Percentiles rank a stretch among this genome's conserved stretches.
These are phyloP conservation scores for Hyphantria cunea DNA, from an alignment of 1,140 invertebrate species.

Conservation along the genomic window DNA sequence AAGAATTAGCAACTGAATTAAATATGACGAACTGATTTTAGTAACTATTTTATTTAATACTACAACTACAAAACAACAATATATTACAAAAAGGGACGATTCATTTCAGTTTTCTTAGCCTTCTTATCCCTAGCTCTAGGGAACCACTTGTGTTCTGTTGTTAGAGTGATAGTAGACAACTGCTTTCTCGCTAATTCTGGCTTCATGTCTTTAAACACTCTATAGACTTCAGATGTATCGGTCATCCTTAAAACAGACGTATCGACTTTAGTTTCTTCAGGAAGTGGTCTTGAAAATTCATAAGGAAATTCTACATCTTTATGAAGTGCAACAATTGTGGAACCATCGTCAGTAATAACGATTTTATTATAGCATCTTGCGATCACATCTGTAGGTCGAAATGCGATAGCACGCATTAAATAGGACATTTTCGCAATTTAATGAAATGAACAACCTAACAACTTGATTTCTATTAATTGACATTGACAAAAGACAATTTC, in stretches of 20 bases:
- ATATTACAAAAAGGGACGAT: conserved; percentile 88
- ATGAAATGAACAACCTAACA: conserved; percentile 10
- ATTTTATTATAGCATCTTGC: conserved; percentile 78
- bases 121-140: conserved; percentile 85
- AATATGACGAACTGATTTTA: too few relatives aligned
- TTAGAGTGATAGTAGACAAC: conserved; percentile 88
- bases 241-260: conserved; percentile 85
- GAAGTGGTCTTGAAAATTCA: conserved; percentile 89
- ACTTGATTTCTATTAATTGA: conserved; percentile 1
- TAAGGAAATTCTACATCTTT: conserved; percentile 92
- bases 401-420: conserved; percentile 35
- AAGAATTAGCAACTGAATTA: too few relatives aligned
- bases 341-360: conserved; percentile 87
- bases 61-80: conserved; percentile 6
- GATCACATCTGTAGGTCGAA: conserved; percentile 26
- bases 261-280: conserved; percentile 67
- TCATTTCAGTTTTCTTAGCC: conserved; percentile 85
- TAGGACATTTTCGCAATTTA: conserved; percentile 46
- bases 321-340: conserved; percentile 93
- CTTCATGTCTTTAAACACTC: conserved; percentile 86
- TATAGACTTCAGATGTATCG: conserved; percentile 83
- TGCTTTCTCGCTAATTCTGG: conserved; percentile 84
- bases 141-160: conserved; percentile 92
- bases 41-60: conserved; percentile 5
- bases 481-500: neutral